Base-by-base conservation (phyloP, 2,888 invertebrate genomes). In the Electrophaes corylata region DNA sequence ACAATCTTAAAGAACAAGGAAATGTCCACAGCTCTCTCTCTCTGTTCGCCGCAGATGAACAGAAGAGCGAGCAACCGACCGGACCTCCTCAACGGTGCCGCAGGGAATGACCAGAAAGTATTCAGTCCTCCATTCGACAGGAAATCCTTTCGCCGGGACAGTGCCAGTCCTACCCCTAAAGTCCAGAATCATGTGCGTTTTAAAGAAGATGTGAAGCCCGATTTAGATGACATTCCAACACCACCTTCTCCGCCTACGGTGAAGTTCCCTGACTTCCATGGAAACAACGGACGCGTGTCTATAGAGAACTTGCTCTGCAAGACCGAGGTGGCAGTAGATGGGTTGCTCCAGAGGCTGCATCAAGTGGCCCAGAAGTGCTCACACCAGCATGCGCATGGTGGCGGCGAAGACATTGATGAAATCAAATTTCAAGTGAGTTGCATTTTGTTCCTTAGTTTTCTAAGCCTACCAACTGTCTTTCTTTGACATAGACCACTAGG, bases 341-440 rank as follows among this genome's bases (percentile, higher is more conserved):
- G 94, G 3, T 79, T 96, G 41, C 80, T 95, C 65, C 93, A 94
- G 65, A 86, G 95, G 65, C 79, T 96, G 65, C 95, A 96, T 71
- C 95, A 94, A 69, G 94, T 94, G 14, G 95, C 95, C 3, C 94
- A 94, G 60, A 94, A 94, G 66, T 96, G 96, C 72, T 93, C 94
- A 5, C 94, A 94, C 11, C 95, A 96, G 19, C 96, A 96, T 76
- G 93, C 94, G 0, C 95, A 95, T 44, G 96, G 96, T 0, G 96
- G 96, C 0, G 95, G 96, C 0, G 93, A 94, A 55, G 93, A 94
- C 67, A 95, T 96, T 70, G 95, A 95, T 71, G 96, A 96, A 78
- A 93, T 94, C 39, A 95, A 96, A 79, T 96, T 96, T 78, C 95
- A 95, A 89, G 94, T 94, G 73, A 90, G 86, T 70, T 35, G 31